Conservation (phyloP, 92 coral and sea anemone species). For the Siderastrea siderea region DNA sequence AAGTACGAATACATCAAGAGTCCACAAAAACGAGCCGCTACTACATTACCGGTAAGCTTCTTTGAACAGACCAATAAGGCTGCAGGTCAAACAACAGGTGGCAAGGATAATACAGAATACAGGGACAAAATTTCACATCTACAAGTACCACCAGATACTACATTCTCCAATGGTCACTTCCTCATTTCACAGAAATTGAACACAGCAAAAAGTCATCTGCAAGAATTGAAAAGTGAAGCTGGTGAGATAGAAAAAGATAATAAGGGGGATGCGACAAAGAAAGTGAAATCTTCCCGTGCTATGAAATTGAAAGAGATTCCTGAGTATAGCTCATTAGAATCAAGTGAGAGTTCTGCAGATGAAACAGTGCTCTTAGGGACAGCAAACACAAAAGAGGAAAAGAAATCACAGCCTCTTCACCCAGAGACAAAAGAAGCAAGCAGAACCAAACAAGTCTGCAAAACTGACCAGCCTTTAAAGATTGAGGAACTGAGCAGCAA, state of each 20-base stretch:
- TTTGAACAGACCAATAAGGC: slow-evolving; percentile 11
- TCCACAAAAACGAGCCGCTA: slow-evolving; percentile 73
- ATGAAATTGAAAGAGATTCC: slow-evolving; percentile 76
- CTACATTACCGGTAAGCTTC: slow-evolving; percentile 39
- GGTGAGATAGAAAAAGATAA: not conserved
- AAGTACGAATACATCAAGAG: slow-evolving; percentile 92
- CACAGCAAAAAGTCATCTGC: slow-evolving; percentile 12
- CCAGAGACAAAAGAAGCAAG: not conserved
- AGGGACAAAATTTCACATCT: not conserved
- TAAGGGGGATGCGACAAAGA: slow-evolving; percentile 22
- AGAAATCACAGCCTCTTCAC: not conserved
- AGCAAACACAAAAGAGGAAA: slow-evolving; percentile 3
- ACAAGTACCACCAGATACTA: not conserved
- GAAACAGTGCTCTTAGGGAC: slow-evolving; percentile 34
- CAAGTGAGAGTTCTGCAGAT: slow-evolving; percentile 78
- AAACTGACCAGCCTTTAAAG: slow-evolving; percentile 64
- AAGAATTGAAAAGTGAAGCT: slow-evolving; percentile 2
- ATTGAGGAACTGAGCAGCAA: slow-evolving; percentile 72
- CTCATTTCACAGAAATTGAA: slow-evolving; percentile 26
- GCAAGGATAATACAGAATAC: slow-evolving; percentile 15
- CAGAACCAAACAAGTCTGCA: not conserved
- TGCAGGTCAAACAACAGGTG: not conserved
- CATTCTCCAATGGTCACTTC: slow-evolving; percentile 28
- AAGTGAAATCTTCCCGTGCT: slow-evolving; percentile 34
- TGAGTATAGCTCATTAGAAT: slow-evolving; percentile 76